phyloP scores from a whole-genome alignment of 2,113 vertebrate genomes.

The Phoenicopterus ruber region DNA sequence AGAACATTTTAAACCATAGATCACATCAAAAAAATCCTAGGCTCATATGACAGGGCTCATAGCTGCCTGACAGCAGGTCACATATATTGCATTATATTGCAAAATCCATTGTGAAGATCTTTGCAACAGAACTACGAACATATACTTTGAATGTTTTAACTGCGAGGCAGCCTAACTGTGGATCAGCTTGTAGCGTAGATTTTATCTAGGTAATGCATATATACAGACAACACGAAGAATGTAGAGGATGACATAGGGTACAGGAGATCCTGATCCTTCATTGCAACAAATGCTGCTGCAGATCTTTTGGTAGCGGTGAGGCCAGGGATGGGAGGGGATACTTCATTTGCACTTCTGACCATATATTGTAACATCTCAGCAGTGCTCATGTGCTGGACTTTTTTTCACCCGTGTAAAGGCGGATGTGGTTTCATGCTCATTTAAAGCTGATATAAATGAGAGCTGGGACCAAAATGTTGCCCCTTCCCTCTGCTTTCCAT shows the following conservation, averaged over 20 bases:
- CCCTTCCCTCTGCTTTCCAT: constrained; percentile 11
- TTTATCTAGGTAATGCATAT: neutral
- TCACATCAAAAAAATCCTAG: neutral
- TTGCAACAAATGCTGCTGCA: neutral
- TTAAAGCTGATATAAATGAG: neutral
- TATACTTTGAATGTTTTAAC: neutral
- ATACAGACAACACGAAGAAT: neutral
- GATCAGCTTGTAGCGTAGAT: neutral
- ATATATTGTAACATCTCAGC: neutral
- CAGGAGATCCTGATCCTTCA: neutral
- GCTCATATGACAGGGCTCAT: neutral
- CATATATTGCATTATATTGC: neutral
- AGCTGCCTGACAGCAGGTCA: neutral
- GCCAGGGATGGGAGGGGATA: neutral
- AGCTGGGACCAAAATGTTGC: neutral
- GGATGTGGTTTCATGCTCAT: neutral
- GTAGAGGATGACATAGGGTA: neutral
- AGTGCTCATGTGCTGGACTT: neutral
- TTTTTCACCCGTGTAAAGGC: neutral
- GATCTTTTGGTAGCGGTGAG: neutral
- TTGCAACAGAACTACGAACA: neutral
- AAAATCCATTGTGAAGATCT: neutral
- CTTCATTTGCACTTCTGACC: neutral
- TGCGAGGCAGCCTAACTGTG: neutral
- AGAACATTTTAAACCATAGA: neutral